Percentiles rank a stretch among this genome's conserved stretches.
Conservation (phyloP, 92 coral and sea anemone genomes). For the Palythoa caribaeorum region DNA sequence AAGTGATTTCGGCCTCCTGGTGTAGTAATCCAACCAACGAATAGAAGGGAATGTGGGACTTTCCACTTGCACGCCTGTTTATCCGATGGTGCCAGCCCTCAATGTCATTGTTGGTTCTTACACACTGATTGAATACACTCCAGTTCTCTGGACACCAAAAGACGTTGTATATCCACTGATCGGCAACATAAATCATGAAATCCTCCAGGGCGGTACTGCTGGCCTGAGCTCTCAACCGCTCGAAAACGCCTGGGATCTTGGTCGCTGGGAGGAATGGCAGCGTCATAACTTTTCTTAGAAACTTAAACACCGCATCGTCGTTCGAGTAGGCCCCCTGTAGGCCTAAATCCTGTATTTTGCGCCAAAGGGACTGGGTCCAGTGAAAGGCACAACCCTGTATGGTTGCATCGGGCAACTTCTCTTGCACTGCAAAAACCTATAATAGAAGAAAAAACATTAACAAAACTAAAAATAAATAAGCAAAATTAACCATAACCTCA, state of each 20-base stretch:
- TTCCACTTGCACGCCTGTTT: constrained; percentile 54
- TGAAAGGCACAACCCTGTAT: constrained; percentile 21
- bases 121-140: constrained; percentile 59
- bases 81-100: constrained; percentile 63
- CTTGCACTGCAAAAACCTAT: constrained; percentile 3
- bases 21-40: constrained; percentile 42
- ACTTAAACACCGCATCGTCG: constrained; percentile 47
- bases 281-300: constrained; percentile 60
- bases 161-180: constrained; percentile 44
- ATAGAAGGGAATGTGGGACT: constrained; percentile 60
- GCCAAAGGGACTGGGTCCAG: constrained; percentile 33
- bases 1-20: constrained; percentile 46
- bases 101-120: constrained; percentile 65
- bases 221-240: constrained; percentile 24
- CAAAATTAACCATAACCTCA: constrained; percentile 1
- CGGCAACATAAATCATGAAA: constrained; percentile 38
- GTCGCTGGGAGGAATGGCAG: constrained; percentile 68
- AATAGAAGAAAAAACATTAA: background rate
- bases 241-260: constrained; percentile 47
- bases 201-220: constrained; percentile 29
- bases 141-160: constrained; percentile 44
- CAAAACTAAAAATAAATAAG: background rate
- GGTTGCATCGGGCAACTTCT: background rate
- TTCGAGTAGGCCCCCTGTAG: constrained; percentile 55
- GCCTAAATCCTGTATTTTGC: constrained; percentile 55